A percentile compares a stretch with the other conserved stretches of the same genome.
phyloP scores from a whole-genome alignment of 2,888 invertebrate genomes.

The Pharmacophagus antenor region DNA sequence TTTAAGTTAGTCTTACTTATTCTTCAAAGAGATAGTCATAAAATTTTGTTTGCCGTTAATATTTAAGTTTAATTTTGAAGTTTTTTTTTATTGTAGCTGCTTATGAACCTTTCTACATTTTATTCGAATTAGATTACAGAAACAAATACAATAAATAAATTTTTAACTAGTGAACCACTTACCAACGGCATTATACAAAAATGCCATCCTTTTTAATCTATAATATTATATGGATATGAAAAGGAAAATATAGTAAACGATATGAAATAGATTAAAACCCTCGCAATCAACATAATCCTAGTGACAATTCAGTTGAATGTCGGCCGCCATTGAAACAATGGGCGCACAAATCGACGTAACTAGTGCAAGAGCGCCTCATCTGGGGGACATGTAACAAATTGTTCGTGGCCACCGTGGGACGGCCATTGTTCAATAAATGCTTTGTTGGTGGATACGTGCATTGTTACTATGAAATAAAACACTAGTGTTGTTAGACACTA shows the following conservation, averaged over 20 bases:
- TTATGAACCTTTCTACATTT: no score
- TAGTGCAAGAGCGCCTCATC: constrained; percentile 34
- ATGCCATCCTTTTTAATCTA: no score
- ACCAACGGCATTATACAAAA: no score
- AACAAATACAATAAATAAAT: no score
- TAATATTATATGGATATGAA: constrained; percentile 7
- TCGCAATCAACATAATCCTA: constrained; percentile 11
- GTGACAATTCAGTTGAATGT: constrained; percentile 11
- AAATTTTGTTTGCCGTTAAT: no score
- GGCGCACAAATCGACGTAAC: constrained; percentile 36
- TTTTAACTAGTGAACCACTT: no score
- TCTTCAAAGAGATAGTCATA: no score
- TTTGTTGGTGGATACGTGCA: background rate
- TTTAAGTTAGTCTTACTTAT: no score
- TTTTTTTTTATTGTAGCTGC: no score
- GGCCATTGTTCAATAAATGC: constrained; percentile 23
- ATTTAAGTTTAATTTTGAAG: no score
- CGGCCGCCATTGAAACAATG: constrained; percentile 20
- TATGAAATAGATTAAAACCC: constrained; percentile 1
- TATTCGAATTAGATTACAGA: no score
- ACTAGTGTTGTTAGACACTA: background rate
- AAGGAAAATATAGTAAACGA: background rate
- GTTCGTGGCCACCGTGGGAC: constrained; percentile 32
- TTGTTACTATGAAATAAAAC: constrained; percentile 8
- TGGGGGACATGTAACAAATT: constrained; percentile 38